Percentiles rank a stretch among this genome's conserved stretches.
Evolutionary conservation across 2,888 invertebrate genomes (phyloP).

Genomic region (Cantharis nigra): DNA sequence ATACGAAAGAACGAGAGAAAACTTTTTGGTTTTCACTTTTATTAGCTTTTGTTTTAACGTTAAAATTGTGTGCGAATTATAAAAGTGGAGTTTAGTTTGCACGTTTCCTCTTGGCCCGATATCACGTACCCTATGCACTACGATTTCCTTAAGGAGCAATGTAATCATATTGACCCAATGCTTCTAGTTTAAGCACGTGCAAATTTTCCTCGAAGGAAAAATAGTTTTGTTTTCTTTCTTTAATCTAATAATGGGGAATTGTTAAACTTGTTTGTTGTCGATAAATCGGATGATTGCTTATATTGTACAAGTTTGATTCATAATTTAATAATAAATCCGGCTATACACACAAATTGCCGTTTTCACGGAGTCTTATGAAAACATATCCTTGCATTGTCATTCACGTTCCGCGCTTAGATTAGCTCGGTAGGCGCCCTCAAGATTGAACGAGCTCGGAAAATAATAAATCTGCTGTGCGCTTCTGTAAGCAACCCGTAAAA

Average conservation of each 20-base stretch:
- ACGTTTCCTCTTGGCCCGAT: neutral
- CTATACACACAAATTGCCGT: conserved; percentile 32
- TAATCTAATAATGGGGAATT: neutral
- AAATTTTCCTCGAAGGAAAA: neutral
- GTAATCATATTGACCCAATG: conserved; percentile 4
- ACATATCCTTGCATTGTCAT: conserved; percentile 39
- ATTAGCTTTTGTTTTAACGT: neutral
- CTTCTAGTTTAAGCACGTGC: conserved; percentile 1
- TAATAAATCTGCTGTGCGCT: conserved; percentile 42
- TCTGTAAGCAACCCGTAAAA: conserved; percentile 44
- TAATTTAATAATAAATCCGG: conserved; percentile 29
- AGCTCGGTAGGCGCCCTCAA: conserved; percentile 41
- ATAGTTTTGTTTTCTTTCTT: neutral
- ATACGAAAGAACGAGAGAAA: neutral
- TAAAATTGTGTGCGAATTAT: neutral
- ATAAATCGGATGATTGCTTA: neutral
- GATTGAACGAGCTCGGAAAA: conserved; percentile 43
- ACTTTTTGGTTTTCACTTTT: neutral
- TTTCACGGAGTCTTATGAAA: conserved; percentile 36
- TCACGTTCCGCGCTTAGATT: conserved; percentile 40
- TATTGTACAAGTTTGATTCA: conserved; percentile 17
- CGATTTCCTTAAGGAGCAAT: conserved; percentile 23
- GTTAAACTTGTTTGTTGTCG: neutral
- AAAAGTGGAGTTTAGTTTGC: neutral
- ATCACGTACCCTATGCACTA: conserved; percentile 22